These are phyloP conservation scores for Drosophila multiciliata DNA, from an alignment of 2,888 invertebrate species.

Conservation along the genomic window DNA sequence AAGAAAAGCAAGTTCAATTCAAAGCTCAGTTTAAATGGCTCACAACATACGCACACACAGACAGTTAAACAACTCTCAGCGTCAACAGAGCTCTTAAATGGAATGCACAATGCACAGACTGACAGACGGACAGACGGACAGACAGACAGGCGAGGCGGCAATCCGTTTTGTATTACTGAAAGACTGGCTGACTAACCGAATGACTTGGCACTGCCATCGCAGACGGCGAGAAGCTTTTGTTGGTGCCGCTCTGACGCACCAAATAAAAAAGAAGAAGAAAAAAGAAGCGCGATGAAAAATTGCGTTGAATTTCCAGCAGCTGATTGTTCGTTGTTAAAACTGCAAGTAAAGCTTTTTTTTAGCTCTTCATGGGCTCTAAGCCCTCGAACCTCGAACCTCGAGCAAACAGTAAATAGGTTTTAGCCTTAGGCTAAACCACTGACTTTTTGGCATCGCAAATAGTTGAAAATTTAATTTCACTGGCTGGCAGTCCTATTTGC, in stretches of 20 bases:
- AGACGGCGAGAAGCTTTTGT: slow-evolving; percentile 47
- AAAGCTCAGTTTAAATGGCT: slow-evolving; percentile 63
- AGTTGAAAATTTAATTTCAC: slow-evolving; percentile 71
- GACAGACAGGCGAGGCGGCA: slow-evolving; percentile 31
- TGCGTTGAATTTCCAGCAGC: slow-evolving; percentile 17
- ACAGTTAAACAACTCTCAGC: slow-evolving; percentile 42
- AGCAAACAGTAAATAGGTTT: slow-evolving; percentile 63
- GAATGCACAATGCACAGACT: slow-evolving; percentile 41
- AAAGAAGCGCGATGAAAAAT: slow-evolving; percentile 18
- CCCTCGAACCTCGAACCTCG: neutral
- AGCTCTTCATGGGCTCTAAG: slow-evolving; percentile 58
- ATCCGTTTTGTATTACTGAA: slow-evolving; percentile 41
- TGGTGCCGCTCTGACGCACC: slow-evolving; percentile 64
- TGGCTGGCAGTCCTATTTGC: slow-evolving; percentile 38
- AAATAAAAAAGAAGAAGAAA: slow-evolving; percentile 1
- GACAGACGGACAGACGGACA: slow-evolving; percentile 7
- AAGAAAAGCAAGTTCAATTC: slow-evolving; percentile 18
- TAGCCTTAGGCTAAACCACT: slow-evolving; percentile 50
- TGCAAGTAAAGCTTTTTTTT: slow-evolving; percentile 75
- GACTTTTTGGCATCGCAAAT: slow-evolving; percentile 72
- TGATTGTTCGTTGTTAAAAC: slow-evolving; percentile 60
- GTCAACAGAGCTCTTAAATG: slow-evolving; percentile 48
- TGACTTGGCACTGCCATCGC: slow-evolving; percentile 46
- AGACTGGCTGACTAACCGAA: slow-evolving; percentile 29
- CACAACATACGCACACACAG: slow-evolving; percentile 38